These are phyloP conservation scores for Pseudoatta argentina DNA, from an alignment of 1,140 invertebrate species.

Conservation along the genomic window DNA sequence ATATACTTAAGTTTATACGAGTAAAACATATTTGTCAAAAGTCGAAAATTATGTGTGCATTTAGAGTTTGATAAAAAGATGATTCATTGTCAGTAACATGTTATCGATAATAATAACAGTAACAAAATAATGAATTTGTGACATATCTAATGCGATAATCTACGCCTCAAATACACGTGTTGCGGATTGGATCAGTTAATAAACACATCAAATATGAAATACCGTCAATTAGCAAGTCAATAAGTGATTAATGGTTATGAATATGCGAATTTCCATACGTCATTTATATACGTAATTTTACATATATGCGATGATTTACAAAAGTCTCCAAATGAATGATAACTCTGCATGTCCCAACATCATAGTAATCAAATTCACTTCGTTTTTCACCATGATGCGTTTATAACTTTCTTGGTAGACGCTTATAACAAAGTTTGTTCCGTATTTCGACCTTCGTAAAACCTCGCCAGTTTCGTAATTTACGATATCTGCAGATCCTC, in stretches of 20 bases:
- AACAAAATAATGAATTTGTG: not conserved
- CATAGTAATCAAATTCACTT: not conserved
- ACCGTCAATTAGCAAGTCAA: constrained; percentile 5
- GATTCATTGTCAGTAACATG: not conserved
- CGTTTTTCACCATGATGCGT: constrained; percentile 25
- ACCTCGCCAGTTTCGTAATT: constrained; percentile 61
- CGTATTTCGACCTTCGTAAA: constrained; percentile 68
- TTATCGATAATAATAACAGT: not conserved
- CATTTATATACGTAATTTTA: not conserved
- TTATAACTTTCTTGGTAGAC: constrained; percentile 55
- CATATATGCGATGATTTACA: not conserved
- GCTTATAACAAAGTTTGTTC: constrained; percentile 64
- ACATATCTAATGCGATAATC: constrained; percentile 1
- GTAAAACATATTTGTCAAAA: not conserved
- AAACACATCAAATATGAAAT: constrained; percentile 22
- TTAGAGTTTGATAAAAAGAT: not conserved
- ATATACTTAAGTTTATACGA: not conserved
- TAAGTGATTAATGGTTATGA: constrained; percentile 32
- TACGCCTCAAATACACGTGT: not conserved
- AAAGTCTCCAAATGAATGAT: not conserved
- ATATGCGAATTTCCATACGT: constrained; percentile 13
- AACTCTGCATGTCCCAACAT: not conserved
- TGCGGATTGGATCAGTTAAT: constrained; percentile 9
- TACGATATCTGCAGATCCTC: constrained; percentile 66
- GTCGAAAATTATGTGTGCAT: not conserved